Conservation (phyloP, 2,113 vertebrate genomes). For the Alectura lathami region DNA sequence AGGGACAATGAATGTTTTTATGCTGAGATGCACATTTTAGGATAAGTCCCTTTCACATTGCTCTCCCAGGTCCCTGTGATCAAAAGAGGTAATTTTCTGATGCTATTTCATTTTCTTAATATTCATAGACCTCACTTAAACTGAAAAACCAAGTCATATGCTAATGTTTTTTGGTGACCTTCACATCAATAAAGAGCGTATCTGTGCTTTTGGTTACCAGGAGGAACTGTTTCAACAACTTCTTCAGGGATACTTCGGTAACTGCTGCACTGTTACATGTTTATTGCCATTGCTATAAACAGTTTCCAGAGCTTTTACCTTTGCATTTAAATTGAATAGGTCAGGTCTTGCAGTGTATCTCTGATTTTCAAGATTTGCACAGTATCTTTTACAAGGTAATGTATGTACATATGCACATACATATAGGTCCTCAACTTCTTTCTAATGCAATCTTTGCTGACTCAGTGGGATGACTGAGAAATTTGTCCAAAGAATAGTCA, state of each 20-base stretch:
- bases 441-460: neutral
- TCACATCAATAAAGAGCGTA: neutral
- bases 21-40: neutral
- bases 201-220: neutral
- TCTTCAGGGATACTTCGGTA: neutral
- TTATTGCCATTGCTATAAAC: neutral
- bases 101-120: neutral
- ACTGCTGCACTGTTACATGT: neutral
- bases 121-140: neutral
- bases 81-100: neutral
- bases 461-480: neutral
- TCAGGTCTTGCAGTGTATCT: neutral
- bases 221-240: neutral
- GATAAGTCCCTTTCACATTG: neutral
- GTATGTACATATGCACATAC: neutral
- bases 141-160: neutral
- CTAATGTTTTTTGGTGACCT: neutral
- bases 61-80: fast-evolving
- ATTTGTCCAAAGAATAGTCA: neutral
- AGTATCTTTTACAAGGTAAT: neutral
- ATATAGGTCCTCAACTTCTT: neutral
- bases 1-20: neutral
- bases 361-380: neutral
- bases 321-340: neutral
- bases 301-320: neutral